These are phyloP conservation scores for Leucophenga montana DNA, from an alignment of 2,888 invertebrate species.

Conservation along the genomic window DNA sequence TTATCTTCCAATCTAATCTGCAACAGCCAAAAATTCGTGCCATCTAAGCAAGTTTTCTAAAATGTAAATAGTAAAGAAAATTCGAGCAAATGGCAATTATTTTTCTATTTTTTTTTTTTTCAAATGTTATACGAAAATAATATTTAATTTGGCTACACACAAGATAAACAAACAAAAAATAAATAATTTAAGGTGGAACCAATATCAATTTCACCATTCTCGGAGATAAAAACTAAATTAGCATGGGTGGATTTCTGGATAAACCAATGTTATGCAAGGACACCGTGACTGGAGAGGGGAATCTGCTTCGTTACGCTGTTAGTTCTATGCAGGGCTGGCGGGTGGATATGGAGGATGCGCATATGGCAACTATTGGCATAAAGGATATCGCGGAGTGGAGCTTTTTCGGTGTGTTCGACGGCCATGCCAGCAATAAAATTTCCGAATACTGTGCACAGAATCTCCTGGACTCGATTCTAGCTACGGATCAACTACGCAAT, in stretches of 20 bases:
- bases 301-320: slow-evolving; percentile 89
- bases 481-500: slow-evolving; percentile 88
- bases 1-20: too few species aligned
- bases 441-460: slow-evolving; percentile 92
- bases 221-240: too few species aligned
- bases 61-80: too few species aligned
- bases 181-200: too few species aligned
- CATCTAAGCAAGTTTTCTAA: too few species aligned
- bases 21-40: too few species aligned
- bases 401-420: slow-evolving; percentile 98
- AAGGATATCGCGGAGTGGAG: slow-evolving; percentile 87
- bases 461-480: slow-evolving; percentile 87
- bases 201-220: too few species aligned
- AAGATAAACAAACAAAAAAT: too few species aligned
- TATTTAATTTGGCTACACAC: too few species aligned
- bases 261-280: not conserved
- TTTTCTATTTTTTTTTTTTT: too few species aligned
- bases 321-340: slow-evolving; percentile 98
- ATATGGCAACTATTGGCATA: slow-evolving; percentile 85
- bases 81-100: too few species aligned
- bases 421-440: slow-evolving; percentile 94
- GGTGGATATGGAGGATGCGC: slow-evolving; percentile 97
- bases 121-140: too few species aligned
- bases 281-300: slow-evolving; percentile 66
- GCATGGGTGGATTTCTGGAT: not conserved